Evolutionary conservation across 2,888 invertebrate genomes (phyloP), one percentile per base, ranked within the genome.

Genomic region (Polylopha cassiicola): DNA sequence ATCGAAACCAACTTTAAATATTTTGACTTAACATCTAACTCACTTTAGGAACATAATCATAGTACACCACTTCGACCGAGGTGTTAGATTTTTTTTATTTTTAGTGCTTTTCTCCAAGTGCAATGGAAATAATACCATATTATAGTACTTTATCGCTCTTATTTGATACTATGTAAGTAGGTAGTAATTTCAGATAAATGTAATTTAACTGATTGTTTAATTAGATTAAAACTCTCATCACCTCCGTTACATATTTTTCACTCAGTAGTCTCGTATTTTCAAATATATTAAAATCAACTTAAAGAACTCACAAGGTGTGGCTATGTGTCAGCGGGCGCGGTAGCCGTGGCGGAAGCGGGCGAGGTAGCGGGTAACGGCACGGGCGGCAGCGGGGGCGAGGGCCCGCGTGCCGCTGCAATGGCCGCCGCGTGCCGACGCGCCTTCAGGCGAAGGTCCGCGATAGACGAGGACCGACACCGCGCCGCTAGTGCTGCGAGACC

Each of bases 371-470:
- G 36, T 16, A 26, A 29, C 10, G 69, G 65, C 4, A 27, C 26
- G 20, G 43, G 45, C 2, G 16, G 36, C 18, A 26, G 32, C 10
- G 69, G 65, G 7, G 74, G 69, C 4, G 78, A 61, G 7, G 70
- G 61, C 1, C 57, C 69, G 23, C 80, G 66, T 4, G 89, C 88
- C 10, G 91, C 85, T 1, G 90, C 95, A 34, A 97, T 81, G 0
- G 96, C 95, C 55, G 97, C 97, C 16, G 97, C 93, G 76, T 97
- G 97, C 58, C 95, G 92, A 68, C 95, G 92, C 10, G 98, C 97
- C 78, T 98, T 98, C 50, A 97, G 88, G 56, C 98, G 88, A 38
- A 98, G 87, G 81, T 98, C 98, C 0, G 97, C 97, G 69, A 98
- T 97, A 71, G 96, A 97, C 10, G 95, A 96, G 60, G 94, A 93